Conservation (phyloP, 2,888 invertebrate species). For the Epistrophella euchroma region DNA sequence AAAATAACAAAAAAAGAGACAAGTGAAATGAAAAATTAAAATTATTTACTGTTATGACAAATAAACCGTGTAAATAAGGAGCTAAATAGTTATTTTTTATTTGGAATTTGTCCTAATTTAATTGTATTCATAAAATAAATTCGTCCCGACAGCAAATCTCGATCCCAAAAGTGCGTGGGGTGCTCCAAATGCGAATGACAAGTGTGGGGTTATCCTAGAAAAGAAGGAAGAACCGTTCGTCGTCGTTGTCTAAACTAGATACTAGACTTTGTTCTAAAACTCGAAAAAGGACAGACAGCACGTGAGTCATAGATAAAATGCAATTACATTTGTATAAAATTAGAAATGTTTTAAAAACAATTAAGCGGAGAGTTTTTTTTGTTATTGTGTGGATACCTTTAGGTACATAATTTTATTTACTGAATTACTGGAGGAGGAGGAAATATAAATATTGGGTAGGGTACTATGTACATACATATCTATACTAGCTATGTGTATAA, state of each 20-base stretch:
- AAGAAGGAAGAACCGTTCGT: slow-evolving; percentile 15
- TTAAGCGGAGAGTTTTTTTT: slow-evolving; percentile 2
- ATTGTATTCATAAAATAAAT: slow-evolving; percentile 7
- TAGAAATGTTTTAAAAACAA: neutral
- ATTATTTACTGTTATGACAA: slow-evolving; percentile 69
- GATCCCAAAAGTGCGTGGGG: slow-evolving; percentile 19
- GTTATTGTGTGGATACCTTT: neutral
- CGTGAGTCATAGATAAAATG: slow-evolving; percentile 19
- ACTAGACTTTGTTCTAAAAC: slow-evolving; percentile 11
- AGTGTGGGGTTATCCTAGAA: slow-evolving; percentile 37
- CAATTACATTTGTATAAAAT: slow-evolving; percentile 1
- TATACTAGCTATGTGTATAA: slow-evolving; percentile 15
- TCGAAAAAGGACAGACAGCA: slow-evolving; percentile 6
- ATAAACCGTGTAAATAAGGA: slow-evolving; percentile 62
- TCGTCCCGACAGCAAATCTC: slow-evolving; percentile 7
- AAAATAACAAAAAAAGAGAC: slow-evolving; percentile 37
- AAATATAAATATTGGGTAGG: neutral
- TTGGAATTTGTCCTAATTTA: slow-evolving; percentile 11
- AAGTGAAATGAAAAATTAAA: slow-evolving; percentile 59
- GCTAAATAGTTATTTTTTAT: slow-evolving; percentile 24
- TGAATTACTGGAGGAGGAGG: neutral
- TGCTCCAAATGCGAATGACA: slow-evolving; percentile 17
- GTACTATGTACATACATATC: neutral
- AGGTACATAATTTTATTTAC: slow-evolving; percentile 11
- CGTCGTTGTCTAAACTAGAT: slow-evolving; percentile 3